Percentiles rank a stretch among this genome's conserved stretches.
Conservation (phyloP, 1,140 invertebrate species). For the Cyclargus thomasi region DNA sequence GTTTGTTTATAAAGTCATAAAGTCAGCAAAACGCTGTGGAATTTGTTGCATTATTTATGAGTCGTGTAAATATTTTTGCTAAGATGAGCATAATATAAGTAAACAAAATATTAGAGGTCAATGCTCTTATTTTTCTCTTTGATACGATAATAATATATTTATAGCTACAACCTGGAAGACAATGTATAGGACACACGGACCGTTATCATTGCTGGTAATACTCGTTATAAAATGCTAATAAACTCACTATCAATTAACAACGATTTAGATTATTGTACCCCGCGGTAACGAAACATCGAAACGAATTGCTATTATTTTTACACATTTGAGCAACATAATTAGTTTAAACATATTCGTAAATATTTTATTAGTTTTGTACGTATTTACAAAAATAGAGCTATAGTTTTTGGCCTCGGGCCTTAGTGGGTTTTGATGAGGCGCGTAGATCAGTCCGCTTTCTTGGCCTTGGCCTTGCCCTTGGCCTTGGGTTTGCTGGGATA, state of each 20-base stretch:
- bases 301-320: no score
- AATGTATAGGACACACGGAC: background rate
- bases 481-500: conserved; percentile 77
- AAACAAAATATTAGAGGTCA: no score
- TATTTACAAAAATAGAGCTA: background rate
- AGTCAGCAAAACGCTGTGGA: no score
- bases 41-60: no score
- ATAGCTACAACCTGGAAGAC: conserved; percentile 2
- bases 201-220: background rate
- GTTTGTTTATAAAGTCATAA: no score
- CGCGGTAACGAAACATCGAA: background rate
- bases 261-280: background rate
- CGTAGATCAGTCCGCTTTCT: conserved; percentile 39
- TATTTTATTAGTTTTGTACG: no score
- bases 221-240: conserved; percentile 6
- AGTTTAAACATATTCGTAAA: no score
- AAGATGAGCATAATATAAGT: no score
- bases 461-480: conserved; percentile 46
- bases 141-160: background rate
- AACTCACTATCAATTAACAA: background rate
- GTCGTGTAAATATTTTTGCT: no score
- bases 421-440: no score
- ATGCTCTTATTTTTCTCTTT: background rate
- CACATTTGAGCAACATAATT: no score
- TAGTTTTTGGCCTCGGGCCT: background rate